Conservation (phyloP, 2,888 invertebrate species). For the Tetramorium bicarinatum region DNA sequence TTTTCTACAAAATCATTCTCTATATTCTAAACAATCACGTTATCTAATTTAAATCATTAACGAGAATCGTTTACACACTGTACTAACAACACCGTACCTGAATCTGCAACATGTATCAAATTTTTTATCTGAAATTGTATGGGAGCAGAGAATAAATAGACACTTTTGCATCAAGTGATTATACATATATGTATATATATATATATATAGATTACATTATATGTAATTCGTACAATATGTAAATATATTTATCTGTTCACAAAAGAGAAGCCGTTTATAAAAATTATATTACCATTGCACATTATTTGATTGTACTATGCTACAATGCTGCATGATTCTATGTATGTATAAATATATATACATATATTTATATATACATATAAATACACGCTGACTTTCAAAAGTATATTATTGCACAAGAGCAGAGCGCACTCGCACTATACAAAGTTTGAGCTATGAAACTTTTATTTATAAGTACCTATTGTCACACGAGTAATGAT, state of each 20-base stretch:
- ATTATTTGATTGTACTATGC: constrained; percentile 67
- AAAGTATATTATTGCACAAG: constrained; percentile 69
- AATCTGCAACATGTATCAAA: constrained; percentile 53
- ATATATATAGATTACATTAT: constrained; percentile 76
- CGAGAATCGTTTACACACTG: constrained; percentile 55
- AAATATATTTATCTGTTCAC: constrained; percentile 75
- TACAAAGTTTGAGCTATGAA: constrained; percentile 53
- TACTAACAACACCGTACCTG: constrained; percentile 73
- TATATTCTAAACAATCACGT: constrained; percentile 43
- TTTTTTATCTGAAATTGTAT: constrained; percentile 69
- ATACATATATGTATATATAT: constrained; percentile 74
- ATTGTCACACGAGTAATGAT: constrained; percentile 40
- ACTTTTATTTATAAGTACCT: constrained; percentile 38
- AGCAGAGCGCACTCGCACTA: constrained; percentile 69
- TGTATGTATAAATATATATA: constrained; percentile 36
- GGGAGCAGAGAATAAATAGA: constrained; percentile 71
- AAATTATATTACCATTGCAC: constrained; percentile 80
- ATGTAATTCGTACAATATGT: constrained; percentile 76
- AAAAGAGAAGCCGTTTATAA: constrained; percentile 74
- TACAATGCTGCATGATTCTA: constrained; percentile 45
- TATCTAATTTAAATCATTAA: constrained; percentile 53
- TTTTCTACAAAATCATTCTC: constrained; percentile 32
- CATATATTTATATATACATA: not conserved
- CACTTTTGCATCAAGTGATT: constrained; percentile 67
- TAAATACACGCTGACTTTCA: constrained; percentile 54